A percentile compares a stretch with the other conserved stretches of the same genome.
Evolutionary conservation across 2,797 vertebrate genomes (phyloP).

Genomic region (Typhlichthys subterraneus): DNA sequence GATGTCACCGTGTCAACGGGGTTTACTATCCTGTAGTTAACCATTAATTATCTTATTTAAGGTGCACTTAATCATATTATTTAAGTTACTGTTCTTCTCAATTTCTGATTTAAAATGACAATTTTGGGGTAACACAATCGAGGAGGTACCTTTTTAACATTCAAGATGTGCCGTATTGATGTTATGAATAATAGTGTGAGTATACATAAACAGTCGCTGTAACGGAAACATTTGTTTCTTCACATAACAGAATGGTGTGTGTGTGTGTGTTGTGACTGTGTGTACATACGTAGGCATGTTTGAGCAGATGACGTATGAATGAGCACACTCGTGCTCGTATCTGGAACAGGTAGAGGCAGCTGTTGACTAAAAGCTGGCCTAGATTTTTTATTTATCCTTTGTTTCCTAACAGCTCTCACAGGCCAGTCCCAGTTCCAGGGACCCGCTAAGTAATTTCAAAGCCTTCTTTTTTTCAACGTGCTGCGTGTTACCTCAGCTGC

Average conservation of each 20-base stretch:
- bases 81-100: no score
- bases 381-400: constrained; percentile 3
- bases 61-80: no score
- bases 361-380: constrained; percentile 33
- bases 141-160: no score
- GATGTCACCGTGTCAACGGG: no score
- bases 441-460: constrained; percentile 42
- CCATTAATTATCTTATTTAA: no score
- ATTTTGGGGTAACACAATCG: no score
- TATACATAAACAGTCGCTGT: no score
- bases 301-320: constrained; percentile 13
- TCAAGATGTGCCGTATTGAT: no score
- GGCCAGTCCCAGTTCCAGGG: constrained; percentile 22
- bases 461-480: constrained; percentile 47
- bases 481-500: constrained; percentile 30
- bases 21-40: no score
- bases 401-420: constrained; percentile 24
- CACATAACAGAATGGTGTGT: background rate
- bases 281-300: constrained; percentile 6
- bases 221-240: no score
- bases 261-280: background rate
- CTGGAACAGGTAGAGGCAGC: constrained; percentile 32
- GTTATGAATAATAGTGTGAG: no score
- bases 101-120: no score
- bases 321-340: background rate